Conservation (phyloP, 2,888 invertebrate genomes). For the Protodeltote pygarga region DNA sequence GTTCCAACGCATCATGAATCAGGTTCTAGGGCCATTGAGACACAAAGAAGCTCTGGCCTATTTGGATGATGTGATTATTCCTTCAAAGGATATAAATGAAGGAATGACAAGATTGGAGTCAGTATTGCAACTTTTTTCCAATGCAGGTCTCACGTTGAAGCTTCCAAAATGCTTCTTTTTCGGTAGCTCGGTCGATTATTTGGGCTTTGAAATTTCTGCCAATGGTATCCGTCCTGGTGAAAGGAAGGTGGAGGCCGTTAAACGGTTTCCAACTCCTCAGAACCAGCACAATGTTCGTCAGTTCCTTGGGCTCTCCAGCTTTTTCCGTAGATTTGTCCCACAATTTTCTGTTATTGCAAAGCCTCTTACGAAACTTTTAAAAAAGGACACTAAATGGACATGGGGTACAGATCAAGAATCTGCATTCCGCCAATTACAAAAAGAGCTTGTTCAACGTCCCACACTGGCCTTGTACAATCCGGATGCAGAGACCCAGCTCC, state of each 20-base stretch:
- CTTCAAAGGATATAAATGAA: too few species aligned
- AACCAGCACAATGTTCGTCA: not conserved
- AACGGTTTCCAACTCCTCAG: not conserved
- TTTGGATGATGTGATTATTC: not conserved
- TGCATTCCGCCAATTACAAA: too few species aligned
- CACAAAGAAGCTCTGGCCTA: not conserved
- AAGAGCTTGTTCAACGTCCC: too few species aligned
- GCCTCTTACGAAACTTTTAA: not conserved
- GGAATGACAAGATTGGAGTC: not conserved
- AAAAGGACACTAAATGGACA: not conserved
- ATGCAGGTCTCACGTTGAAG: not conserved
- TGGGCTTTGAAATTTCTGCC: not conserved
- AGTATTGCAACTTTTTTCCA: not conserved
- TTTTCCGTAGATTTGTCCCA: slow-evolving; percentile 16
- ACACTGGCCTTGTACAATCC: too few species aligned
- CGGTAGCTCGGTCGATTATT: not conserved
- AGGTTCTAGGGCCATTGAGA: not conserved
- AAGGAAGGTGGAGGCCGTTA: not conserved
- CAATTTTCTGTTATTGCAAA: slow-evolving; percentile 52
- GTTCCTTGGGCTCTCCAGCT: slow-evolving; percentile 16
- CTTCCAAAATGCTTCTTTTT: not conserved
- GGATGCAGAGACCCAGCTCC: too few species aligned
- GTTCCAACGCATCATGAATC: not conserved
- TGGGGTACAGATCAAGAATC: too few species aligned
- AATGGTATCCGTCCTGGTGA: too few species aligned